Evolutionary conservation across 2,113 vertebrate species (phyloP).

Genomic region (Anoura caudifer): DNA sequence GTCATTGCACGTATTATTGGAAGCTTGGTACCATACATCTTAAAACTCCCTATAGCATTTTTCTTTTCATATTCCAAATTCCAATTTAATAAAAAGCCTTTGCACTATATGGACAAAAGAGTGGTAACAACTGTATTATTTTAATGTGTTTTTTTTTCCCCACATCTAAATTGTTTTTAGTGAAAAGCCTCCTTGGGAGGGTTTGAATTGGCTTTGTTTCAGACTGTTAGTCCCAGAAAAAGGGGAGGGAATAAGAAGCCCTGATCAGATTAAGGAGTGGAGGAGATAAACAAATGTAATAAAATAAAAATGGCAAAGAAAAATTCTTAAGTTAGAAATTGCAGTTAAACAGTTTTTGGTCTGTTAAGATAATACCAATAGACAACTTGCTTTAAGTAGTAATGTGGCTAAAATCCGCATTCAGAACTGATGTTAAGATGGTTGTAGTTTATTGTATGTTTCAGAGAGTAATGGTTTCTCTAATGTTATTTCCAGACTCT

Average conservation of each 20-base stretch:
- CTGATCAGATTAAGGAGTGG: not conserved
- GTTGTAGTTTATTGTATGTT: not conserved
- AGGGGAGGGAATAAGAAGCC: not conserved
- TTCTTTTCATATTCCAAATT: not conserved
- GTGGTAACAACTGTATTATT: not conserved
- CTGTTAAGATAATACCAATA: not conserved
- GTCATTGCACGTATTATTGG: not conserved
- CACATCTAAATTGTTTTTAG: not conserved
- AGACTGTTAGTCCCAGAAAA: not conserved
- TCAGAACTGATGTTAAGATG: not conserved
- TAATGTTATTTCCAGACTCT: slow-evolving; percentile 78
- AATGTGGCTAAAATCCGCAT: not conserved
- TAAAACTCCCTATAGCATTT: not conserved
- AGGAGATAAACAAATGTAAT: not conserved
- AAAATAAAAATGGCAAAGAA: not conserved
- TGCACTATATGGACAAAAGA: not conserved
- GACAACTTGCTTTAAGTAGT: not conserved
- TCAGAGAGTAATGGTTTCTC: slow-evolving; percentile 64
- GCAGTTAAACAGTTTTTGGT: not conserved
- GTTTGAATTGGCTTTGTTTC: not conserved
- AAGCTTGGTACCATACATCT: not conserved
- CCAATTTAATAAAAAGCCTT: not conserved
- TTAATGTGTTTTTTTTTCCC: not conserved
- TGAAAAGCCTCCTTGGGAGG: not conserved
- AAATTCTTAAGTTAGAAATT: not conserved